A percentile compares a stretch with the other conserved stretches of the same genome.
These are phyloP conservation scores for Chloebia gouldiae DNA, from an alignment of 2,113 vertebrate genomes.

Conservation along the genomic window DNA sequence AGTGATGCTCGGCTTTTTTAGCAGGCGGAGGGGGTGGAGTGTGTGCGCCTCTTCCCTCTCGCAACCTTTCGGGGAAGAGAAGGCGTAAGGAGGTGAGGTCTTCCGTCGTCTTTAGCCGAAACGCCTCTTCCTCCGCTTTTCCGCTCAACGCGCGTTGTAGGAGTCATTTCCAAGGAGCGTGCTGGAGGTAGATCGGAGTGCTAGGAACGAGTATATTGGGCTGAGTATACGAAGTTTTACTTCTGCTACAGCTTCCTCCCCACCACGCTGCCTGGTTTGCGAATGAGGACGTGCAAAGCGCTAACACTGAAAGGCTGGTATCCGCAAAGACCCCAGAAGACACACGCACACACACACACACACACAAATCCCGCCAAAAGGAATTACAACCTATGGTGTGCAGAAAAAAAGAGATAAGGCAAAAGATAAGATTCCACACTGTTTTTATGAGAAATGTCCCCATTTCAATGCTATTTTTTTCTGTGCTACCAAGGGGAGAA, in stretches of 20 bases:
- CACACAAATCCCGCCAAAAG: too few species aligned
- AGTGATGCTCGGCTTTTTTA: rapidly evolving
- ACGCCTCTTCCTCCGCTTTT: not conserved
- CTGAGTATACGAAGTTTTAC: not conserved
- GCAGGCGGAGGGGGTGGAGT: not conserved
- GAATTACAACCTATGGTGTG: rapidly evolving
- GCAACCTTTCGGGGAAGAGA: not conserved
- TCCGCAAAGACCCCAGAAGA: not conserved
- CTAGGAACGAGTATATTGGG: not conserved
- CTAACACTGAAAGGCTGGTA: not conserved
- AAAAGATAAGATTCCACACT: not conserved
- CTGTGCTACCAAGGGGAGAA: not conserved
- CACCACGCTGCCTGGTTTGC: rapidly evolving
- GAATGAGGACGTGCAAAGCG: not conserved
- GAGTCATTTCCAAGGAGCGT: not conserved
- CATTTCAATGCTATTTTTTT: not conserved
- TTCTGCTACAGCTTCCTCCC: not conserved
- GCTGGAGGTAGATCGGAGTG: not conserved
- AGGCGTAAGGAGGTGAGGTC: not conserved
- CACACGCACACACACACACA: too few species aligned
- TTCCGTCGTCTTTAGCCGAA: not conserved
- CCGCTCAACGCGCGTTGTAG: not conserved
- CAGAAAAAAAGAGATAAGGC: not conserved
- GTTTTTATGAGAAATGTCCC: not conserved
- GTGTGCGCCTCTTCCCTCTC: not conserved